A percentile compares a stretch with the other conserved stretches of the same genome.
Evolutionary conservation across 2,797 vertebrate genomes (phyloP).

Genomic region (Chaunax sp.): DNA sequence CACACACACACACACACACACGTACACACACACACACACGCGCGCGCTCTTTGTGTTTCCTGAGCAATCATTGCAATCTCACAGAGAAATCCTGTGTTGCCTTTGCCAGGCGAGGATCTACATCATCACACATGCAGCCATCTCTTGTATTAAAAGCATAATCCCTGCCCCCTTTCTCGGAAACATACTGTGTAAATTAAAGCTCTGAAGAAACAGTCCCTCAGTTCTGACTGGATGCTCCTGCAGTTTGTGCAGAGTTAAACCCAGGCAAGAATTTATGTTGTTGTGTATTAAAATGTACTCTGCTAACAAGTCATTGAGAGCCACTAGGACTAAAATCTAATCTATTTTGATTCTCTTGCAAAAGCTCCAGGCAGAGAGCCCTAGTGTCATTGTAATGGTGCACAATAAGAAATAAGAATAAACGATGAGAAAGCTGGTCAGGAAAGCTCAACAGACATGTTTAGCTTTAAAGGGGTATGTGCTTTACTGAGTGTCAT

Average conservation of each 20-base stretch:
- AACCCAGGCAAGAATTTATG: too few species aligned
- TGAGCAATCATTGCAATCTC: slow-evolving; percentile 9
- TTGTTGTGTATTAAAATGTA: too few species aligned
- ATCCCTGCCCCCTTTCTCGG: not conserved
- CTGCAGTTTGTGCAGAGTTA: too few species aligned
- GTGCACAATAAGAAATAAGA: not conserved
- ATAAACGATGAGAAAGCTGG: too few species aligned
- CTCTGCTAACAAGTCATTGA: too few species aligned
- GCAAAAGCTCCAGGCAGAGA: not conserved
- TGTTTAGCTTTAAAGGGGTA: too few species aligned
- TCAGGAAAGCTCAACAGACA: too few species aligned
- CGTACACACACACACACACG: too few species aligned
- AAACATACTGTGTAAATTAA: not conserved
- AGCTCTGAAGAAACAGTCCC: not conserved
- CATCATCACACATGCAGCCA: not conserved
- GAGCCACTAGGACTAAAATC: not conserved
- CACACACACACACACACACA: too few species aligned
- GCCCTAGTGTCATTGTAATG: too few species aligned
- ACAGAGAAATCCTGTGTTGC: slow-evolving; percentile 4
- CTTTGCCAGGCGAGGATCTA: not conserved
- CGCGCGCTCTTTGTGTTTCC: slow-evolving; percentile 17
- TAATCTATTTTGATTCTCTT: not conserved
- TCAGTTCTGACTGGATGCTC: not conserved
- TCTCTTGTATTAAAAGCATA: not conserved
- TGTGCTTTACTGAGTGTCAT: not conserved